Evolutionary conservation across 2,888 invertebrate species (phyloP).

Genomic region (Parnassius apollo): DNA sequence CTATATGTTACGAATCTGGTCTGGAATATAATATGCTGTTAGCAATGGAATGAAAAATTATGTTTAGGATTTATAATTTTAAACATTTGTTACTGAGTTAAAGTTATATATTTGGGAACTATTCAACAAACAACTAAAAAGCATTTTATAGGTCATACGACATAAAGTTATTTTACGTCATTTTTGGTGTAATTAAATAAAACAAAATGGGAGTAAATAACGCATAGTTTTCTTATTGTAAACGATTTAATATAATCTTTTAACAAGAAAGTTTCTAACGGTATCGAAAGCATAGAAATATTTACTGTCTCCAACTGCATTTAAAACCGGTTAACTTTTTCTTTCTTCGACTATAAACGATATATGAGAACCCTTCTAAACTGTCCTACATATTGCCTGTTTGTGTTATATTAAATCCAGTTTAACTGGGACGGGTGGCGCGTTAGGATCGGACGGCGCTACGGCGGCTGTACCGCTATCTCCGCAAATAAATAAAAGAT

Average conservation of each 20-base stretch:
- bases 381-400: conserved; percentile 51
- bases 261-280: conserved; percentile 5
- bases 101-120: too few species aligned
- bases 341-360: conserved; percentile 12
- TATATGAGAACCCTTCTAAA: conserved; percentile 27
- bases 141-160: too few species aligned
- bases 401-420: conserved; percentile 64
- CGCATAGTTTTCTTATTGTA: neutral
- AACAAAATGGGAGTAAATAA: too few species aligned
- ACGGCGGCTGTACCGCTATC: conserved; percentile 74
- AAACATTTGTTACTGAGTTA: too few species aligned
- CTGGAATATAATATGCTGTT: too few species aligned
- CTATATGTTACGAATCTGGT: too few species aligned
- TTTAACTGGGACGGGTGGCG: conserved; percentile 59
- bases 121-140: too few species aligned
- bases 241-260: neutral
- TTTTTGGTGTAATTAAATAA: too few species aligned
- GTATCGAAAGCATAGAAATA: conserved; percentile 8
- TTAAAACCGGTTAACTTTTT: conserved; percentile 21
- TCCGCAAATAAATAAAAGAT: conserved; percentile 78
- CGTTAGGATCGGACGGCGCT: conserved; percentile 43
- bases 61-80: too few species aligned
- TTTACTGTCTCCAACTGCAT: conserved; percentile 9
- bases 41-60: too few species aligned
- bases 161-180: too few species aligned